These are phyloP conservation scores for Lagocephalus sceleratus DNA, from an alignment of 2,797 vertebrate genomes.

Conservation along the genomic window DNA sequence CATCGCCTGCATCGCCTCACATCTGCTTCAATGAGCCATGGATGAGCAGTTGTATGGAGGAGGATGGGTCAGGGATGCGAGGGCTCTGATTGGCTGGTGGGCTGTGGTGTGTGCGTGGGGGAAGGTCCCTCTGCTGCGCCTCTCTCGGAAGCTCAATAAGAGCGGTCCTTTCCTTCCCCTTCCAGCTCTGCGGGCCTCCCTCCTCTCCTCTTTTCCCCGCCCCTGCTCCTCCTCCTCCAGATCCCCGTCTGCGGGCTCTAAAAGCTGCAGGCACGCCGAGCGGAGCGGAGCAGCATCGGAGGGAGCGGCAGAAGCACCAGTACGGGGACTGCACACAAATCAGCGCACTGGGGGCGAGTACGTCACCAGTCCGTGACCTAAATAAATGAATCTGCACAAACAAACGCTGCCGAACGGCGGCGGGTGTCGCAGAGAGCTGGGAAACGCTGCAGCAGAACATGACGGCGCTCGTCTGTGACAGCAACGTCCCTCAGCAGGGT, in stretches of 20 bases:
- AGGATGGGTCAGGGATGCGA: slow-evolving; percentile 62
- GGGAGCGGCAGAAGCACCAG: slow-evolving; percentile 32
- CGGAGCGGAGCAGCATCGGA: slow-evolving; percentile 21
- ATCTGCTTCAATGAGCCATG: slow-evolving; percentile 63
- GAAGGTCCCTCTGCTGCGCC: slow-evolving; percentile 63
- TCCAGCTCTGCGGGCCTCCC: slow-evolving; percentile 38
- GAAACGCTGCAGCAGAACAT: too few species aligned
- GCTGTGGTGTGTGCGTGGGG: slow-evolving; percentile 68
- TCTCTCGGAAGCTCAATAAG: slow-evolving; percentile 57
- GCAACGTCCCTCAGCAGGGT: too few species aligned
- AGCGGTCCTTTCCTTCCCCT: slow-evolving; percentile 62
- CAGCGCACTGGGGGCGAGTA: slow-evolving; percentile 4
- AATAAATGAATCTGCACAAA: not conserved
- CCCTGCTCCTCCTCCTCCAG: slow-evolving; percentile 37
- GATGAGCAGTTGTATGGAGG: slow-evolving; percentile 68
- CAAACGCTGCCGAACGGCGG: too few species aligned
- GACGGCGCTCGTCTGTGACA: too few species aligned
- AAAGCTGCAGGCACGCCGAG: slow-evolving; percentile 32
- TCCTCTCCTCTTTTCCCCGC: slow-evolving; percentile 24
- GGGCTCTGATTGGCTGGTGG: slow-evolving; percentile 64
- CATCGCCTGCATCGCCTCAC: slow-evolving; percentile 42
- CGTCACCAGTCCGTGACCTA: slow-evolving; percentile 19
- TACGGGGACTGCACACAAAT: slow-evolving; percentile 2
- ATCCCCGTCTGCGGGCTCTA: slow-evolving; percentile 29
- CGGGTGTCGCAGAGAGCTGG: too few species aligned